Conservation (phyloP, 1,140 invertebrate genomes). For the Drosophila watanabei region DNA sequence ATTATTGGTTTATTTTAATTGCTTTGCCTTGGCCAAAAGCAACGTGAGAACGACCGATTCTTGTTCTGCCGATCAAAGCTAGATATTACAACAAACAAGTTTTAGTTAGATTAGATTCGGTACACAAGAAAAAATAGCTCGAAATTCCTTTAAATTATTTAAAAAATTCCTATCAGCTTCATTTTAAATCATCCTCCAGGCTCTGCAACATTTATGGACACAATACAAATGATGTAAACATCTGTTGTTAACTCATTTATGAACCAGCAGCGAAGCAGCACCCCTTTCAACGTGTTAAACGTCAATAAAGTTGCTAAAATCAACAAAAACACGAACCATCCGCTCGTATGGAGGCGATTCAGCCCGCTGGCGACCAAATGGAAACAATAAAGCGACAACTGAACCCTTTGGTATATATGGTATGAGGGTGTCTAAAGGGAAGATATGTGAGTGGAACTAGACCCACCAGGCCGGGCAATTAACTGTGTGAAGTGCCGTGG, state of each 20-base stretch:
- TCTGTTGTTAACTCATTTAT: slow-evolving; percentile 72
- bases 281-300: slow-evolving; percentile 69
- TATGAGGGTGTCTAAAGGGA: slow-evolving; percentile 10
- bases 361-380: slow-evolving; percentile 73
- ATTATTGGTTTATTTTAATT: slow-evolving; percentile 81
- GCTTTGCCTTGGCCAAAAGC: slow-evolving; percentile 64
- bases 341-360: slow-evolving; percentile 27
- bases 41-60: slow-evolving; percentile 66
- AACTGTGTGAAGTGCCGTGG: slow-evolving; percentile 66
- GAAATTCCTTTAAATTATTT: no score
- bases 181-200: slow-evolving; percentile 1
- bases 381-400: slow-evolving; percentile 57
- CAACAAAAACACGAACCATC: slow-evolving; percentile 60
- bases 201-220: slow-evolving; percentile 43
- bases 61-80: slow-evolving; percentile 25
- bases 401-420: slow-evolving; percentile 46
- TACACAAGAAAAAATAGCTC: not conserved
- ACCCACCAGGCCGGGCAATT: slow-evolving; percentile 44
- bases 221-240: slow-evolving; percentile 72
- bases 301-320: slow-evolving; percentile 82
- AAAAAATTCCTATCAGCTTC: not conserved
- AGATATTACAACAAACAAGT: slow-evolving; percentile 37
- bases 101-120: slow-evolving; percentile 1
- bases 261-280: slow-evolving; percentile 27
- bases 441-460: not conserved